Percentiles rank a stretch among this genome's conserved stretches.
phyloP scores from a whole-genome alignment of 2,888 invertebrate species.

The Digitonthophagus gazella region DNA sequence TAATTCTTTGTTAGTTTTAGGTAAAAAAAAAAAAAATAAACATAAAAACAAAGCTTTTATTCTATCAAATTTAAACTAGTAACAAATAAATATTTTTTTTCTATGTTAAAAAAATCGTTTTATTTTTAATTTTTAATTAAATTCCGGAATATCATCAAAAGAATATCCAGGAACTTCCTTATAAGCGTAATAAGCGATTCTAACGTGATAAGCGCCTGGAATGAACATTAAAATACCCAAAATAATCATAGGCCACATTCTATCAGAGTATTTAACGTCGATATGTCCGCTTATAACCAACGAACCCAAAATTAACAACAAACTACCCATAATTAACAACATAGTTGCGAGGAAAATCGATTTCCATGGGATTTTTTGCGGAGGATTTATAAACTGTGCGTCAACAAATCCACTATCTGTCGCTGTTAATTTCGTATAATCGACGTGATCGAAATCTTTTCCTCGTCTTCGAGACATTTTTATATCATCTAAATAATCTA shows the following conservation, averaged over 20 bases:
- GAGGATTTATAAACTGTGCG: constrained; percentile 66
- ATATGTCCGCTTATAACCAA: constrained; percentile 79
- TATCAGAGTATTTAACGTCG: constrained; percentile 79
- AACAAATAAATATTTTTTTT: too few relatives aligned
- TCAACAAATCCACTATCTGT: constrained; percentile 69
- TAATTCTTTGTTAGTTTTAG: too few relatives aligned
- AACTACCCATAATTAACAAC: constrained; percentile 73
- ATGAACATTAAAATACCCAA: constrained; percentile 87
- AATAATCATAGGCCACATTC: constrained; percentile 86
- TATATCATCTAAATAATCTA: constrained; percentile 53
- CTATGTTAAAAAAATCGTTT: not conserved
- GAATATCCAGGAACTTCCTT: constrained; percentile 81
- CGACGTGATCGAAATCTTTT: constrained; percentile 61
- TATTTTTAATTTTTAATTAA: constrained; percentile 56
- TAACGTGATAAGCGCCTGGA: constrained; percentile 87
- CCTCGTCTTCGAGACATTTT: constrained; percentile 63
- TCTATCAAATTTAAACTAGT: too few relatives aligned
- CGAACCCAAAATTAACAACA: constrained; percentile 57
- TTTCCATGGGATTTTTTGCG: constrained; percentile 78
- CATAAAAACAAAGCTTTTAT: too few relatives aligned
- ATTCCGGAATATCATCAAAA: constrained; percentile 86
- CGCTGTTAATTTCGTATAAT: constrained; percentile 58
- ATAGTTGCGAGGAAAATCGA: constrained; percentile 75
- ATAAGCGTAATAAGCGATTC: constrained; percentile 84
- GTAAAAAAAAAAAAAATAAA: too few relatives aligned